These are phyloP conservation scores for Petrocephalus microphthalmus DNA, from an alignment of 2,113 vertebrate species.

Conservation along the genomic window DNA sequence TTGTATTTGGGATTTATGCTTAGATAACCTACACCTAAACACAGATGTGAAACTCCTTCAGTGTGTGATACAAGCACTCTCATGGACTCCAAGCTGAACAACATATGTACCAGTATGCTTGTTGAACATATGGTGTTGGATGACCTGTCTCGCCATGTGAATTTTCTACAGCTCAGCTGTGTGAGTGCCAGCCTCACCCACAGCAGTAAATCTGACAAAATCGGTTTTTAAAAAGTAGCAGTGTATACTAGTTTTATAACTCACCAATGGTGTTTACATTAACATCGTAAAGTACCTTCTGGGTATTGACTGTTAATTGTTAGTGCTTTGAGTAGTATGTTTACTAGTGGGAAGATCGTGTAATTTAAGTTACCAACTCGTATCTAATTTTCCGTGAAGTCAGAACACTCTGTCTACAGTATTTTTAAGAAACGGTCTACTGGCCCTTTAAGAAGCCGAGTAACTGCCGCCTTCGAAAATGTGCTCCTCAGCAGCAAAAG, in stretches of 20 bases:
- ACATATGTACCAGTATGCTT: no score
- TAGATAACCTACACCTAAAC: no score
- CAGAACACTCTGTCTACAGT: background rate
- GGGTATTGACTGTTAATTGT: no score
- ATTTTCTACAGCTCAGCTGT: background rate
- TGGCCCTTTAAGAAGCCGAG: constrained; percentile 59
- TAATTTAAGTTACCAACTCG: background rate
- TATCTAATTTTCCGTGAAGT: background rate
- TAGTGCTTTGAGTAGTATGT: background rate
- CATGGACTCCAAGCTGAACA: no score
- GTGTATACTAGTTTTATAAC: background rate
- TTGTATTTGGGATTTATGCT: no score
- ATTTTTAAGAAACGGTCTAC: background rate
- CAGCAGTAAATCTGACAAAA: background rate
- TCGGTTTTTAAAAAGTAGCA: background rate
- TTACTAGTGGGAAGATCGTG: background rate
- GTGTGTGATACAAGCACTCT: no score
- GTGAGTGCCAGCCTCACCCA: background rate
- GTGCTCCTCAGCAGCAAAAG: background rate
- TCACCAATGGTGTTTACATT: background rate
- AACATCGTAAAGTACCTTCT: background rate
- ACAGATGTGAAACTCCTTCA: no score
- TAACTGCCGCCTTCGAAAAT: background rate
- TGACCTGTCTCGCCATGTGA: background rate
- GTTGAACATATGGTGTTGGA: background rate